Evolutionary conservation across 2,888 invertebrate species (phyloP), one percentile per base, ranked within the genome.

Genomic region (Pollenia amentaria): DNA sequence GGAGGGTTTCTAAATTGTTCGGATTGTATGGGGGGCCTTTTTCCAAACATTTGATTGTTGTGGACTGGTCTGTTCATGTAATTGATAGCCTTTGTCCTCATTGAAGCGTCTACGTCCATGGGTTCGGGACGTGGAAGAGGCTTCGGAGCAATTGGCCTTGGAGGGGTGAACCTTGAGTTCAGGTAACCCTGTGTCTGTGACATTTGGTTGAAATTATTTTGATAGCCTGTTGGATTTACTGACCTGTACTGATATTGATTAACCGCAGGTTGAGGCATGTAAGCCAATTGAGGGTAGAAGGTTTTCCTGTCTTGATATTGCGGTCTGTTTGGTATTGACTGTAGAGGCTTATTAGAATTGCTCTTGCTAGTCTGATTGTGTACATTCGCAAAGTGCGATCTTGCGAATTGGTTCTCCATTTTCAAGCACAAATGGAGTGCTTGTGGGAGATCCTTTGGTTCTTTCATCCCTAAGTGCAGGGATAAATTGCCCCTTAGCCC

Each of bases 151-250:
- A 21, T 46, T 65, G 46, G 18, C n/a, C 46, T 75, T 64, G 75
- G 62, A 16, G 51, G 40, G 38, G 38, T 46, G 51, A 62, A 75
- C 7, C 62, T 21, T 14, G 29, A 14, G 12, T 51, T 51, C 29
- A 21, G 48, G 46, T 38, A 69, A 51, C n/a, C 29, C 2, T 48
- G 75, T 16, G 40, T 16, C 29, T 75, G 29, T 38, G 48, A 38
- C 60, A 51, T 62, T 75, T 48, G 62, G 44, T 75, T 75, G 12
- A 12, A 51, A 48, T 48, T 29, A 60, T 75, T 75, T 40, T 29
- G 44, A 10, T 38, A 14, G 8, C 14, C 40, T 38, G 14, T 14
- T n/a, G 60, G 40, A 60, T 60, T 60, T 12, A 38, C 29, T 60
- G 40, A 60, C 29, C 38, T 29, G 14, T 60, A 60, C n/a, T 60